A percentile compares a stretch with the other conserved stretches of the same genome.
phyloP scores from a whole-genome alignment of 2,113 vertebrate species.

The Lonchura striata region DNA sequence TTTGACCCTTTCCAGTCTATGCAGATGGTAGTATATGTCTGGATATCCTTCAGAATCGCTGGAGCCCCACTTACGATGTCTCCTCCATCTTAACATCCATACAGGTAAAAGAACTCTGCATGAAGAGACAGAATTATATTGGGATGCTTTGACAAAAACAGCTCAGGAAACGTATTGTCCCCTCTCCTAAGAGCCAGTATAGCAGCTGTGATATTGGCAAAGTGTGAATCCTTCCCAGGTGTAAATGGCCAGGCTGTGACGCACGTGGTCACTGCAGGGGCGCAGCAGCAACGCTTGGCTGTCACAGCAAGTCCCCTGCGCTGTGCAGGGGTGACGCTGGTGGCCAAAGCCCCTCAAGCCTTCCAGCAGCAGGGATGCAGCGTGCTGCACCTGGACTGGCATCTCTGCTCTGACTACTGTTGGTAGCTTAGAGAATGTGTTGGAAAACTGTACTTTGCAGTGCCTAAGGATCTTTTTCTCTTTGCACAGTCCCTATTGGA shows the following conservation, averaged over 20 bases:
- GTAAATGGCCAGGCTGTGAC: neutral
- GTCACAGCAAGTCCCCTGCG: neutral
- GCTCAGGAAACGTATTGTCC: neutral
- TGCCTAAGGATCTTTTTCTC: conserved; percentile 25
- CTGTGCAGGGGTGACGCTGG: accelerated
- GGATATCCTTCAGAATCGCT: conserved; percentile 99
- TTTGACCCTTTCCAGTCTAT: conserved; percentile 81
- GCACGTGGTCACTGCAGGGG: neutral
- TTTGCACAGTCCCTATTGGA: conserved; percentile 91
- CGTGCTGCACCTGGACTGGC: neutral
- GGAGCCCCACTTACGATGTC: conserved; percentile 99
- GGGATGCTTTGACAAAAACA: neutral
- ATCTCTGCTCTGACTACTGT: accelerated
- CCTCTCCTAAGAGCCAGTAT: neutral
- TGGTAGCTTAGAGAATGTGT: no score
- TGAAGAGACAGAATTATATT: neutral
- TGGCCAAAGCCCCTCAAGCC: neutral
- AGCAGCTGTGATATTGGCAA: accelerated
- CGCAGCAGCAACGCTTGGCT: neutral
- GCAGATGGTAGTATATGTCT: conserved; percentile 99
- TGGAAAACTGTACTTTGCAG: neutral
- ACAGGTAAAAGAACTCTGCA: conserved; percentile 81
- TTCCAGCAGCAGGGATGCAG: accelerated
- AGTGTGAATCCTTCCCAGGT: neutral
- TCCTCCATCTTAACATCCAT: conserved; percentile 99